These are phyloP conservation scores for Argyra leucocephala DNA, from an alignment of 2,888 invertebrate species.

Conservation along the genomic window DNA sequence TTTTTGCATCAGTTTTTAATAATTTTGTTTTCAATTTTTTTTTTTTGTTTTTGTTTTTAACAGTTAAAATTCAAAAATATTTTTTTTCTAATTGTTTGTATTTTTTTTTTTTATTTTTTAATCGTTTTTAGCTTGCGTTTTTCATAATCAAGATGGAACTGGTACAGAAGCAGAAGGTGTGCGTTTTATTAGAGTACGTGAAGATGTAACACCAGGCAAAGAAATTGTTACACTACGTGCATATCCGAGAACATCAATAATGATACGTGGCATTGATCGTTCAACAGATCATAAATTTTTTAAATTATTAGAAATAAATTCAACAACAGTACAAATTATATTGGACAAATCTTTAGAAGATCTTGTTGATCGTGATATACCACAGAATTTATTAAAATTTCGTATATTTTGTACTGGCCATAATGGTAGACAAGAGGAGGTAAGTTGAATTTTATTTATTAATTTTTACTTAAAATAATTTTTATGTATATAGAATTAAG, in stretches of 20 bases:
- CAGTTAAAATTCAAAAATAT: too few relatives aligned
- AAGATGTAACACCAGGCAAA: conserved; percentile 65
- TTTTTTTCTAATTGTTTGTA: not conserved
- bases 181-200: conserved; percentile 75
- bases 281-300: conserved; percentile 41
- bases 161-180: conserved; percentile 56
- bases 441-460: conserved; percentile 19
- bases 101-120: conserved; percentile 1
- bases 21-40: too few relatives aligned
- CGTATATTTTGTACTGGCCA: conserved; percentile 55
- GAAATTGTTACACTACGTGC: conserved; percentile 72
- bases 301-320: conserved; percentile 56
- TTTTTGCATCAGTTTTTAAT: too few relatives aligned
- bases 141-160: conserved; percentile 56
- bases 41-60: too few relatives aligned
- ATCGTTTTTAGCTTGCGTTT: conserved; percentile 63
- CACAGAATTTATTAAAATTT: conserved; percentile 74
- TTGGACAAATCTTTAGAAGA: conserved; percentile 68
- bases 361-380: conserved; percentile 69
- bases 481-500: too few relatives aligned
- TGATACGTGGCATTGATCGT: conserved; percentile 36
- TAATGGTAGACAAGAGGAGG: conserved; percentile 39
- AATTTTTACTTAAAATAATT: too few relatives aligned
- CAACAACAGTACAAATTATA: conserved; percentile 65
- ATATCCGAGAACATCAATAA: conserved; percentile 57